Conservation (phyloP, 2,888 invertebrate genomes). For the Nomada ferruginata region DNA sequence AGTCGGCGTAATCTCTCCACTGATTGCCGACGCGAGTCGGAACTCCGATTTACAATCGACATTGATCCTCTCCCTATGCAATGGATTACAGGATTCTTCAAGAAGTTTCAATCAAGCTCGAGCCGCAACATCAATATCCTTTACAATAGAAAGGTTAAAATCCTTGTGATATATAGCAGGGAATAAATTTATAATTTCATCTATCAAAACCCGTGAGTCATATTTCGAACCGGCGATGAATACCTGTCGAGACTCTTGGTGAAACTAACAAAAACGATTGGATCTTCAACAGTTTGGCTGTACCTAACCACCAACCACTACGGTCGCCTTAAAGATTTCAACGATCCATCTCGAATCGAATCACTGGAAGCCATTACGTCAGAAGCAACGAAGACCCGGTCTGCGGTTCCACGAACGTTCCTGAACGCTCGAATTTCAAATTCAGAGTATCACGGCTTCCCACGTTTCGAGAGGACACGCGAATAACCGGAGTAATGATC, state of each 20-base stretch:
- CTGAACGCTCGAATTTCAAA: conserved; percentile 25
- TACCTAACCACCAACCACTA: no score
- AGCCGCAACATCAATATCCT: neutral
- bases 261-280: neutral
- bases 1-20: conserved; percentile 45
- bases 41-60: conserved; percentile 34
- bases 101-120: conserved; percentile 1
- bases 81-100: neutral
- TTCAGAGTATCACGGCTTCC: conserved; percentile 7
- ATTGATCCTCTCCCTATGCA: neutral
- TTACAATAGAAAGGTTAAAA: neutral
- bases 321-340: neutral
- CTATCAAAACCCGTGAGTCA: conserved; percentile 26
- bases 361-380: neutral
- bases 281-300: no score
- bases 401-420: no score
- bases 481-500: conserved; percentile 50
- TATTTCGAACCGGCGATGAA: conserved; percentile 20
- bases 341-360: no score
- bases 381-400: neutral
- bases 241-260: neutral
- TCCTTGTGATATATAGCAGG: conserved; percentile 10
- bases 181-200: conserved; percentile 45
- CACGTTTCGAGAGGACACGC: conserved; percentile 16
- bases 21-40: conserved; percentile 50